phyloP scores from a whole-genome alignment of 2,888 invertebrate genomes.

The Pilophorus perplexus region DNA sequence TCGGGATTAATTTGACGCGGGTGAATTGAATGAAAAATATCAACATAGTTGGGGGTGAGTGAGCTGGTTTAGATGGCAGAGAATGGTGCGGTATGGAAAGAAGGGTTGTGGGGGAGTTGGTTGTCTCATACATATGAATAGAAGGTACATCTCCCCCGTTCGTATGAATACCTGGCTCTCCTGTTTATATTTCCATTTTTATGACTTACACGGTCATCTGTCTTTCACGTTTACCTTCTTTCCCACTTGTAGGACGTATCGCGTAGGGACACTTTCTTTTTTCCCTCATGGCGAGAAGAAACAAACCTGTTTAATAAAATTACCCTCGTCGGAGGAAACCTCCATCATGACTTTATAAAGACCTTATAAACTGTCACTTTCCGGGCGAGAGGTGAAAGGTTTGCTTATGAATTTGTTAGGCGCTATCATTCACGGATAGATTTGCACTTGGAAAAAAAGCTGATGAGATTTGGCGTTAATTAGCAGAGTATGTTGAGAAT shows the following conservation, averaged over 20 bases:
- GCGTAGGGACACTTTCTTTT: constrained; percentile 12
- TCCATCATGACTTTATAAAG: too few species aligned
- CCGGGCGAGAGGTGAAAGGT: too few species aligned
- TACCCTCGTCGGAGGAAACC: not conserved
- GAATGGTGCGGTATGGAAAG: too few species aligned
- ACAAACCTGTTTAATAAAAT: not conserved
- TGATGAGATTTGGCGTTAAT: too few species aligned
- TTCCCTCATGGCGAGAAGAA: too few species aligned
- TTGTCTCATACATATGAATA: constrained; percentile 41
- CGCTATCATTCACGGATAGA: too few species aligned
- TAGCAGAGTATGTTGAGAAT: too few species aligned
- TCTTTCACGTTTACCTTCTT: constrained; percentile 41
- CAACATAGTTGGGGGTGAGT: constrained; percentile 27
- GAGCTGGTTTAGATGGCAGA: not conserved
- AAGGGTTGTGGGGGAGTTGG: not conserved
- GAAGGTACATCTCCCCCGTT: constrained; percentile 13
- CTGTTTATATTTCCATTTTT: constrained; percentile 43
- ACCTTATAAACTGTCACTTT: too few species aligned
- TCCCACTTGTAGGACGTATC: constrained; percentile 33
- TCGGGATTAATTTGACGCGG: constrained; percentile 25
- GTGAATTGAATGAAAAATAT: constrained; percentile 37
- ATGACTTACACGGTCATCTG: constrained; percentile 43
- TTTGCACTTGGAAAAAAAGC: too few species aligned
- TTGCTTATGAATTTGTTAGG: too few species aligned
- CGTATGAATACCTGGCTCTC: constrained; percentile 39